A percentile compares a stretch with the other conserved stretches of the same genome.
Evolutionary conservation across 2,888 invertebrate species (phyloP).

Genomic region (Notocelia uddmanniana): DNA sequence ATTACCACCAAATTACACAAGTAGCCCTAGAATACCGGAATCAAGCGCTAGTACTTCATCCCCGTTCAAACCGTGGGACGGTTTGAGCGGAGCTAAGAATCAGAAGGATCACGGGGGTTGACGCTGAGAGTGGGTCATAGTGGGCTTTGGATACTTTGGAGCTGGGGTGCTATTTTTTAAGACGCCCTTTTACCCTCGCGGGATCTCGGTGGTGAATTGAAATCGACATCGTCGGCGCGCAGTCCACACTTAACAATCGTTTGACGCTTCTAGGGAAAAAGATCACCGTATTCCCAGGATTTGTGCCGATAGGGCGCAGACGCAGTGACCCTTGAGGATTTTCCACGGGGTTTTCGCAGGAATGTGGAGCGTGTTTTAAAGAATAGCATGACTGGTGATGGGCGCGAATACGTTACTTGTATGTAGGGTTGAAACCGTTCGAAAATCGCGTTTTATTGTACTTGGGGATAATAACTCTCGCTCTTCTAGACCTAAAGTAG

Average conservation of each 20-base stretch:
- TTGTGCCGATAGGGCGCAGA: constrained; percentile 5
- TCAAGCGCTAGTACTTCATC: constrained; percentile 69
- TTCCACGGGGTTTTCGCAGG: constrained; percentile 7
- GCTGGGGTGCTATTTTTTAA: constrained; percentile 57
- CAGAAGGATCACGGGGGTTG: constrained; percentile 78
- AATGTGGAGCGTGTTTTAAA: constrained; percentile 22
- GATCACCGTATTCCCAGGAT: neutral
- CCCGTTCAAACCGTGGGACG: constrained; percentile 77
- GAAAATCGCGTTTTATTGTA: constrained; percentile 54
- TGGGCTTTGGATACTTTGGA: constrained; percentile 61
- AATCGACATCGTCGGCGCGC: neutral
- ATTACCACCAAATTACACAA: constrained; percentile 75
- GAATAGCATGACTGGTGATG: constrained; percentile 47
- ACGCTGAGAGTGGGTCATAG: constrained; percentile 56
- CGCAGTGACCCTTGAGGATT: neutral
- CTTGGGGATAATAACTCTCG: constrained; percentile 78
- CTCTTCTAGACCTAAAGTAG: constrained; percentile 52
- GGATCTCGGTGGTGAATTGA: neutral
- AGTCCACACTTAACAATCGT: neutral
- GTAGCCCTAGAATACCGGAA: constrained; percentile 76
- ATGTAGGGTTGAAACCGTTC: constrained; percentile 59
- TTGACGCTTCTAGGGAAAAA: neutral
- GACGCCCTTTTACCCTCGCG: constrained; percentile 17
- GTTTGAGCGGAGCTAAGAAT: constrained; percentile 57
- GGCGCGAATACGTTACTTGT: constrained; percentile 65